A percentile compares a stretch with the other conserved stretches of the same genome.
Conservation (phyloP, 2,888 invertebrate genomes). For the Leistus spinibarbis region DNA sequence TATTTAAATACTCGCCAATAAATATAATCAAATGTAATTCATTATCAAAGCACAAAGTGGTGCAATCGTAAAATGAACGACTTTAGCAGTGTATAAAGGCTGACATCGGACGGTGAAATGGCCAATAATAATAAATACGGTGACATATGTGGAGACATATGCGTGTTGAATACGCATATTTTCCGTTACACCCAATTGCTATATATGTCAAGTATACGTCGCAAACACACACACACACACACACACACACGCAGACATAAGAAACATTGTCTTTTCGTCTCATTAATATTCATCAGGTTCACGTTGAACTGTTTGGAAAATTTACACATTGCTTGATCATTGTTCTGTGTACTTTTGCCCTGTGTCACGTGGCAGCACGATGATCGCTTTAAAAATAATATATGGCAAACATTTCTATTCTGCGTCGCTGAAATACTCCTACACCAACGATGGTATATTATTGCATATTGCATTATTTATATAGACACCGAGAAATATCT, state of each 20-base stretch:
- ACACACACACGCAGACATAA: constrained; percentile 5
- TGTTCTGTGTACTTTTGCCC: constrained; percentile 14
- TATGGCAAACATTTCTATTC: neutral
- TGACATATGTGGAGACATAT: constrained; percentile 10
- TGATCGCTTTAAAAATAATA: neutral
- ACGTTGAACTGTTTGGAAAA: constrained; percentile 9
- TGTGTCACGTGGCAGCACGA: neutral
- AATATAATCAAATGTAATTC: no score
- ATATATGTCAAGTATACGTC: constrained; percentile 37
- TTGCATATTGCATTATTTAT: no score
- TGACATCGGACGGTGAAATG: neutral
- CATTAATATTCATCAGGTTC: constrained; percentile 35
- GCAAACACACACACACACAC: neutral
- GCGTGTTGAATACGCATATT: constrained; percentile 39
- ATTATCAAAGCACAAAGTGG: neutral
- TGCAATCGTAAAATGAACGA: no score
- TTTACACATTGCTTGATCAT: constrained; percentile 40
- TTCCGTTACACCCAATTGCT: constrained; percentile 40
- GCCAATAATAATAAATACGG: neutral
- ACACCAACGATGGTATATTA: neutral
- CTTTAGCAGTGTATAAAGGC: no score
- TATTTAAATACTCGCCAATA: no score
- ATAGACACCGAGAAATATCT: no score
- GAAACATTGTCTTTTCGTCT: constrained; percentile 38
- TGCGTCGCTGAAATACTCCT: neutral